Evolutionary conservation across 1,140 invertebrate species (phyloP), one percentile per base, ranked within the genome.

Genomic region (Pygmarrhopalites habei): DNA sequence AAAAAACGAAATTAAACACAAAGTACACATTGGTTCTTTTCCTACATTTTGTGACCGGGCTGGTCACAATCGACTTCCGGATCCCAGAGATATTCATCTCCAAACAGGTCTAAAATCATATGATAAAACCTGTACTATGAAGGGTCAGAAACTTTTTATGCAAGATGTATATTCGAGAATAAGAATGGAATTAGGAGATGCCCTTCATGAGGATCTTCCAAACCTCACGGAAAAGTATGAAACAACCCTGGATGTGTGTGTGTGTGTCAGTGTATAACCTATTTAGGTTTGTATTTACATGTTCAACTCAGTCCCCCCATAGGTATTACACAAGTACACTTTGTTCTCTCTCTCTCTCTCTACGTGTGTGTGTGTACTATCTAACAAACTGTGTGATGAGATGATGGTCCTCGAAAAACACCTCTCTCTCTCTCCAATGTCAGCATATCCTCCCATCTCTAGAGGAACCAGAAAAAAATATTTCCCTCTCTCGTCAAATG

Each of bases 121-220:
- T n/a, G n/a, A n/a, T n/a, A n/a, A n/a, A n/a, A n/a, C n/a, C n/a
- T n/a, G n/a, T n/a, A n/a, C n/a, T n/a, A n/a, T n/a, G n/a, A n/a
- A n/a, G n/a, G n/a, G 46, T 5, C 19, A 15, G 46, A 23, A 49
- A 49, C 46, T 49, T 49, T 49, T 49, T 49, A 49, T 49, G 46
- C 46, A 10, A 39, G 46, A 49, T 7, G 46, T 19, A 12, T 49
- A 7, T 15, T 15, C 12, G 12, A 49, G 46, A 49, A 49, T 49
- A 15, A 49, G 10, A 49, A 12, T 10, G 23, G 46, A 49, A 12
- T 49, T 49, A 21, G 19, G 46, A 21, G 46, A 7, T 15, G 46
- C 46, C 46, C 46, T 49, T 49, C 12, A 21, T 12, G 23, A n/a
- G 46, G 7, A 49, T 49, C 46, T 49, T 49, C 23, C 7, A 49